Percentiles rank a stretch among this genome's conserved stretches.
These are phyloP conservation scores for Mechanitis mazaeus DNA, from an alignment of 2,888 invertebrate genomes.

Conservation along the genomic window DNA sequence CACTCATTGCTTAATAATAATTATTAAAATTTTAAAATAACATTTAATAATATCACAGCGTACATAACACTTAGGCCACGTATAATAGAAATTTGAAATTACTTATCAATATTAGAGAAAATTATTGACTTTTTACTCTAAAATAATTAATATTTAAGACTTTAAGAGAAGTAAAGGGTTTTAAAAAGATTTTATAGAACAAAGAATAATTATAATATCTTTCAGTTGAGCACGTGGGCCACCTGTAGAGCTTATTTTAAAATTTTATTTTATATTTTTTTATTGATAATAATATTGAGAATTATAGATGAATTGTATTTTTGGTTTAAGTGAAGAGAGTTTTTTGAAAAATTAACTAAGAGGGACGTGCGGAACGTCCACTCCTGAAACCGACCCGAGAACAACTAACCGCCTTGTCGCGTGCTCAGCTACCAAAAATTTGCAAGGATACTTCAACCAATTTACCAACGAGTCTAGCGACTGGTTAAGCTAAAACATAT, in stretches of 20 bases:
- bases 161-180: too few relatives aligned
- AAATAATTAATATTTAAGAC: too few relatives aligned
- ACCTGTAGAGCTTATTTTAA: too few relatives aligned
- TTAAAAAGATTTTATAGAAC: too few relatives aligned
- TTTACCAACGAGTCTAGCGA: background rate
- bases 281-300: too few relatives aligned
- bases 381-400: background rate
- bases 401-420: slow-evolving; percentile 2
- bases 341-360: background rate
- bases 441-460: background rate
- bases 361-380: slow-evolving; percentile 1
- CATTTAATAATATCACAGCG: slow-evolving; percentile 36
- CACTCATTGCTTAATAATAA: background rate
- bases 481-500: background rate
- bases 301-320: background rate
- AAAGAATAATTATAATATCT: too few relatives aligned
- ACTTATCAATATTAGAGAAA: background rate
- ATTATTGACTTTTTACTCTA: too few relatives aligned
- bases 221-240: too few relatives aligned
- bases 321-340: background rate
- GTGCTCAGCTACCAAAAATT: background rate
- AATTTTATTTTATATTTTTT: too few relatives aligned
- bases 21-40: slow-evolving; percentile 8
- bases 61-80: slow-evolving; percentile 36
- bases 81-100: slow-evolving; percentile 14